phyloP scores from a whole-genome alignment of 2,888 invertebrate genomes.

The Autographa pulchrina region DNA sequence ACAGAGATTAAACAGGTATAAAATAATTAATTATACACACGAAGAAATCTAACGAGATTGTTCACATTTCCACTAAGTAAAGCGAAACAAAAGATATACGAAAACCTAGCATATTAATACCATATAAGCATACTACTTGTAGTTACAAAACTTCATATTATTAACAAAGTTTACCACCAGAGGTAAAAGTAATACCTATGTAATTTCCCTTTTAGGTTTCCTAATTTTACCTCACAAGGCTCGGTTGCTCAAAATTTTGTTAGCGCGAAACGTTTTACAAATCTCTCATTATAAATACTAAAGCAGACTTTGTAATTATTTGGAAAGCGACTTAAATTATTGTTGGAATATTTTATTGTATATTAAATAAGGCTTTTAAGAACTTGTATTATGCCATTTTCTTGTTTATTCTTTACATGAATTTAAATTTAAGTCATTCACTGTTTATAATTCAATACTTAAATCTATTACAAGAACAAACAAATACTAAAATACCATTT shows the following conservation, averaged over 20 bases:
- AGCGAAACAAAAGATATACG: too few species aligned
- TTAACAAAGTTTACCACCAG: constrained; percentile 3
- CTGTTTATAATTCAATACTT: too few species aligned
- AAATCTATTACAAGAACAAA: too few species aligned
- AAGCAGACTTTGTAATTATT: constrained; percentile 2
- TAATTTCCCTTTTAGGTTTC: constrained; percentile 6
- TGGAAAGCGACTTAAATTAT: neutral
- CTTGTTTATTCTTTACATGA: too few species aligned
- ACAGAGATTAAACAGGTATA: too few species aligned
- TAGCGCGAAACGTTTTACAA: neutral
- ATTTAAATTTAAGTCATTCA: too few species aligned
- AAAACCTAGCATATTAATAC: too few species aligned
- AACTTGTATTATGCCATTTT: neutral
- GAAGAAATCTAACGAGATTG: too few species aligned
- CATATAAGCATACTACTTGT: neutral
- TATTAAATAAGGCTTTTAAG: neutral
- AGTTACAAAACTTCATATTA: neutral
- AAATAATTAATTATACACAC: too few species aligned
- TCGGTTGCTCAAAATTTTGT: neutral
- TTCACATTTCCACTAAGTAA: too few species aligned
- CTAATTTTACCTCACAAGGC: constrained; percentile 9
- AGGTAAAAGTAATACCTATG: neutral
- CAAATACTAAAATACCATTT: too few species aligned
- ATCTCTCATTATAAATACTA: constrained; percentile 2
- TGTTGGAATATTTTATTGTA: neutral